Percentiles rank a stretch among this genome's conserved stretches.
Conservation (phyloP, 2,113 vertebrate genomes). For the Nerophis ophidion region DNA sequence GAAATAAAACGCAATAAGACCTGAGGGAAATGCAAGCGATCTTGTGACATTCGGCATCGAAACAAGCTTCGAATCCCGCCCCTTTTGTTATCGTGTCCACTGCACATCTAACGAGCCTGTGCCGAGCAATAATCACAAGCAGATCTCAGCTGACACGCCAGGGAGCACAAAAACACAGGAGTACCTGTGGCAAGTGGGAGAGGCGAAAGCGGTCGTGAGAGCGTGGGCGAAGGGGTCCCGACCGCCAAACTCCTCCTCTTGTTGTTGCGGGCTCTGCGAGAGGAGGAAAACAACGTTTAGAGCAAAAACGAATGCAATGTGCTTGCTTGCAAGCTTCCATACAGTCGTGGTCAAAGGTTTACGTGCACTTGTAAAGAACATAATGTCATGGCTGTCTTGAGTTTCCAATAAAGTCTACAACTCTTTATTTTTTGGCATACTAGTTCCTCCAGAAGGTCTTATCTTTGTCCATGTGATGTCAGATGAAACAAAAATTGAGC, state of each 20-base stretch:
- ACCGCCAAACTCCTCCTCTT: conserved; percentile 87
- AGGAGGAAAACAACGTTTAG: conserved; percentile 16
- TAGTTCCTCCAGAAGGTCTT: too few species aligned
- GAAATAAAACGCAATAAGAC: conserved; percentile 4
- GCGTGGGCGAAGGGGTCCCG: conserved; percentile 85
- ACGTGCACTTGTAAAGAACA: too few species aligned
- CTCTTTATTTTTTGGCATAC: too few species aligned
- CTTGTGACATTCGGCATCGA: conserved; percentile 24
- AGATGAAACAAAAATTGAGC: too few species aligned
- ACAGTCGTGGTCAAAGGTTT: too few species aligned
- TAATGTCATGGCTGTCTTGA: too few species aligned
- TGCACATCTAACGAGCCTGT: conserved; percentile 2
- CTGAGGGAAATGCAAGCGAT: conserved; percentile 7
- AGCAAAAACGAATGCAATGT: conserved; percentile 9
- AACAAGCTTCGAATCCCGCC: not conserved
- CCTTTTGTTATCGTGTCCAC: not conserved
- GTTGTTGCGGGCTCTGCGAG: conserved; percentile 81
- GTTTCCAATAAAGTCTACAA: too few species aligned
- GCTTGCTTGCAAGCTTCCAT: conserved; percentile 9
- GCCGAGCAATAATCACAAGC: not conserved
- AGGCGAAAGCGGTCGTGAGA: conserved; percentile 87
- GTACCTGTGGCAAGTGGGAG: conserved; percentile 85
- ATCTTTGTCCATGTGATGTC: too few species aligned
- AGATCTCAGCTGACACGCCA: not conserved
- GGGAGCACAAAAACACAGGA: conserved; percentile 6